Percentiles rank a stretch among this genome's conserved stretches.
phyloP scores from a whole-genome alignment of 2,888 invertebrate species.

The Drosophila meridionalis region DNA sequence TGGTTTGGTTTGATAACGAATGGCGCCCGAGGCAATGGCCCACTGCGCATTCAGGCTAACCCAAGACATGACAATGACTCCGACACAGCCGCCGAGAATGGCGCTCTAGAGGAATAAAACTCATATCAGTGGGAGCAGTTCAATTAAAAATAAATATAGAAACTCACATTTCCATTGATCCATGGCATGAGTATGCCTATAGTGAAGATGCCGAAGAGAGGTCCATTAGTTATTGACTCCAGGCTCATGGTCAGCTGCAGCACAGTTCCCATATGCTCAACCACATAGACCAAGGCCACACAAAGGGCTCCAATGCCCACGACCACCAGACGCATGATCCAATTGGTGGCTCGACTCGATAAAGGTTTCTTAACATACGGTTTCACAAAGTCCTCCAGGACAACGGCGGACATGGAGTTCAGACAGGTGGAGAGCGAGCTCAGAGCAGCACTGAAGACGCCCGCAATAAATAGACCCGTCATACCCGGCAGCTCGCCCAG shows the following conservation, averaged over 20 bases:
- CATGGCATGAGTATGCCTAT: constrained; percentile 90
- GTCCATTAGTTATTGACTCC: constrained; percentile 90
- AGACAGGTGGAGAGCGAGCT: constrained; percentile 92
- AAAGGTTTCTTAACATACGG: constrained; percentile 87
- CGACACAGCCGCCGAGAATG: constrained; percentile 87
- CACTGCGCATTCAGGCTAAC: constrained; percentile 88
- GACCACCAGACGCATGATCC: constrained; percentile 90
- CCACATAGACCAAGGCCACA: constrained; percentile 89
- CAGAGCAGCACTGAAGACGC: constrained; percentile 95
- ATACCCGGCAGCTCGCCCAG: constrained; percentile 91
- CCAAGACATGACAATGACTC: constrained; percentile 87
- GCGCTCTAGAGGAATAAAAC: constrained; percentile 86
- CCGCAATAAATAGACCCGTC: constrained; percentile 94
- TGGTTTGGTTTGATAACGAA: constrained; percentile 89
- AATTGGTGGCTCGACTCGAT: constrained; percentile 86
- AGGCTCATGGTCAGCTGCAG: constrained; percentile 89
- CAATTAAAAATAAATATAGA: not conserved
- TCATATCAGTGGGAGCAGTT: fast-evolving
- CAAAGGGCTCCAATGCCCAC: constrained; percentile 89
- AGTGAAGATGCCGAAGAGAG: constrained; percentile 88
- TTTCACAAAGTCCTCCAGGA: constrained; percentile 90
- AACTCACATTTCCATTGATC: constrained; percentile 87
- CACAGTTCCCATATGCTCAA: constrained; percentile 91
- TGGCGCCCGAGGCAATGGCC: constrained; percentile 87
- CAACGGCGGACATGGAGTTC: constrained; percentile 92